Evolutionary conservation across 2,888 invertebrate genomes (phyloP).

Genomic region (Charanyca ferruginea): DNA sequence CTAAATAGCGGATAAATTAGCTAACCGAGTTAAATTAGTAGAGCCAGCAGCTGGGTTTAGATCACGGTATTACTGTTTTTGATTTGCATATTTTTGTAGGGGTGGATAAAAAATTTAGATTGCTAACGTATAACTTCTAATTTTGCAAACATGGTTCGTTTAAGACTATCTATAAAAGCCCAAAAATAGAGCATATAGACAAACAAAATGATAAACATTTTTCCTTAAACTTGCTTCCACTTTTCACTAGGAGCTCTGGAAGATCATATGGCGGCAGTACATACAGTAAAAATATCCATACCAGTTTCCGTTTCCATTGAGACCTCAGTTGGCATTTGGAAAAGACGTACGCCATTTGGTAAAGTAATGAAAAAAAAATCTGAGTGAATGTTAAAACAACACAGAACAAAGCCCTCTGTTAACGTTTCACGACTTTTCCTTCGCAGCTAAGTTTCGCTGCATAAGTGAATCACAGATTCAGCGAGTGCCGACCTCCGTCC

Average conservation of each 20-base stretch:
- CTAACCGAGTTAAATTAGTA: conserved; percentile 86
- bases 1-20: conserved; percentile 89
- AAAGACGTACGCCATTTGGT: background rate
- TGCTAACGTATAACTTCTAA: background rate
- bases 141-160: background rate
- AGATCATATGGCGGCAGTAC: background rate
- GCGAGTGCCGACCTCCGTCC: conserved; percentile 72
- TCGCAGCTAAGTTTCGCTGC: conserved; percentile 71
- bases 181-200: background rate
- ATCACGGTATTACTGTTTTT: conserved; percentile 53
- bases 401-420: conserved; percentile 61
- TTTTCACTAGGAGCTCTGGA: background rate
- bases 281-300: background rate
- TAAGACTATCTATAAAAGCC: background rate
- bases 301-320: background rate
- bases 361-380: conserved; percentile 3
- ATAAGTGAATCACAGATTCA: conserved; percentile 79
- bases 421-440: conserved; percentile 73
- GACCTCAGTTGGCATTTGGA: background rate
- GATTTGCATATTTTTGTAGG: conserved; percentile 9
- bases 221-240: too few species aligned
- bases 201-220: background rate
- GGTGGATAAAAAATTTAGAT: background rate
- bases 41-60: conserved; percentile 70
- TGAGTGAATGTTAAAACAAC: conserved; percentile 45